Base-by-base conservation (phyloP, 2,797 vertebrate species). In the Lycodopsis pacificus region DNA sequence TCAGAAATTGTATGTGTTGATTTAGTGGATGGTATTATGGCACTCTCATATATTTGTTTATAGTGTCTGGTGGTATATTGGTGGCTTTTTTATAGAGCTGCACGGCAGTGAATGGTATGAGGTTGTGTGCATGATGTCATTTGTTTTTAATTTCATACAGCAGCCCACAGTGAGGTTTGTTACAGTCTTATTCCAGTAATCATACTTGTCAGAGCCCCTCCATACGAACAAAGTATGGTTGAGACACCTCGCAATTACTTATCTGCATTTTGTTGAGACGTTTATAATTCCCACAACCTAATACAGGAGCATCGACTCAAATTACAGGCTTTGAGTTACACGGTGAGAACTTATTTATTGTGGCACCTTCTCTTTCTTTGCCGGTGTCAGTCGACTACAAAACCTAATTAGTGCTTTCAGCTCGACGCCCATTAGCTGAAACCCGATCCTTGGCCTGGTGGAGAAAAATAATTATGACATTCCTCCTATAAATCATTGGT, bases 361-460 rank as follows among this genome's bases (percentile, higher is more conserved):
- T 96, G 95, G 95, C 95, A 96, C 95, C 94, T 95, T 95, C 91
- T 94, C 94, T 90, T 94, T 95, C 94, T 94, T 93, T 91, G 75
- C 92, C 81, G 85, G 95, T 96, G 96, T 96, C 96, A 96, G 95
- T 95, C 92, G 82, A 94, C 94, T 92, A 94, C 93, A 96, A 96
- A 95, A 96, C 93, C 96, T 97, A 98, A 98, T 98, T 97, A 97
- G 96, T 95, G 96, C 96, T 96, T 97, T 95, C 96, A 96, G 93
- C 92, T 92, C 89, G 88, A 94, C 94, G 86, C 91, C 95, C 92
- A 95, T 96, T 96, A 96, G 93, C 89, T 89, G 95, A 95, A 96
- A 97, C 96, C 89, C 91, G 95, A 97, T 96, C 95, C 95, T 89
- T 93, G 92, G 89, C 92, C 92, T 77, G 78, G 65, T 78, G 94